Evolutionary conservation across 1,140 invertebrate species (phyloP), one percentile per base, ranked within the genome.

Genomic region (Listronotus bonariensis): DNA sequence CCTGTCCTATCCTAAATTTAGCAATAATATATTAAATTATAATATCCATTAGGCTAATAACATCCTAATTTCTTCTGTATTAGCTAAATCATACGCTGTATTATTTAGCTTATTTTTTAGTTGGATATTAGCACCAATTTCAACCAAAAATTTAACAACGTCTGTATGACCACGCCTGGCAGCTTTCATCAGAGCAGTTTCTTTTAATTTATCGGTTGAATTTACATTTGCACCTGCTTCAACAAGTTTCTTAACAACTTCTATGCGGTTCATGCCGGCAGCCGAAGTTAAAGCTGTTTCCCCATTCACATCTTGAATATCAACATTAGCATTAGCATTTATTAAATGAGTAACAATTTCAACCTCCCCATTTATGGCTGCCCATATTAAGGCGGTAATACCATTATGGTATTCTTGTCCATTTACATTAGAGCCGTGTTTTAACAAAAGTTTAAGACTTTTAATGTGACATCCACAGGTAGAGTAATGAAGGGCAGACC

Each of bases 201-300:
- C 18, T n/a, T 31, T 38, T 3, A 38, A 46, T 6, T 70, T 71
- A 52, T 82, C 81, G 7, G 90, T 88, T 49, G 89, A 15, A 14
- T 58, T 59, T 79, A 77, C 46, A 18, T 68, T 32, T 0, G 43
- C 56, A 11, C 41, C 34, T 15, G 41, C 41, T 5, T 40, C 20
- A 12, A 68, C 6, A 11, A 72, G 51, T 7, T 61, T 14, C 17
- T 54, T 38, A 11, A 65, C 57, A 34, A 20, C 38, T 14, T 48
- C 46, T 8, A 59, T 17, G 32, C 57, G 41, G 17, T 56, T 58
- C 17, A 51, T 40, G 11, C 20, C 26, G 3, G 43, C 43, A 8
- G 68, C 65, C 7, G 40, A 43, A 20, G 52, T 56, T 18, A 69
- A 20, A 1, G 67, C 31, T 1, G 67, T 71, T 0, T 46, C 45